phyloP scores from a whole-genome alignment of 2,113 vertebrate species.

The Sphaerodactylus townsendi region DNA sequence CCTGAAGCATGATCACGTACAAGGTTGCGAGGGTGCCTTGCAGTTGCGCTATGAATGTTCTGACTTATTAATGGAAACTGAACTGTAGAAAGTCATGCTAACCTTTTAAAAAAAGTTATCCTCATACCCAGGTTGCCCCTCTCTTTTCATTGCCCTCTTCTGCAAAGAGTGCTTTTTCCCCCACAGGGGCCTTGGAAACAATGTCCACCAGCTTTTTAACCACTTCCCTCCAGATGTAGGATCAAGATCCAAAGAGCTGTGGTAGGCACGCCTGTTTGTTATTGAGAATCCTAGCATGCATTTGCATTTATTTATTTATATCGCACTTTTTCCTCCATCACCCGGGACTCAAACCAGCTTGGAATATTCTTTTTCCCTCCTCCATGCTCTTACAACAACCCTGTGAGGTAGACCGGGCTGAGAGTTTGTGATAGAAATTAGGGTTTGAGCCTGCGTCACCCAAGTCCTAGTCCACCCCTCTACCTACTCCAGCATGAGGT shows the following conservation, averaged over 20 bases:
- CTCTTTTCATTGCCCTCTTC: neutral
- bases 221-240: neutral
- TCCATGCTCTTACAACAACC: no score
- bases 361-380: no score
- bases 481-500: no score
- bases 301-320: no score
- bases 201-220: neutral
- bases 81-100: constrained; percentile 40
- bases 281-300: no score
- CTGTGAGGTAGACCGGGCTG: no score
- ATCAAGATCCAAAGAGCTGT: neutral
- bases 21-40: constrained; percentile 65
- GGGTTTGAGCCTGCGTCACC: no score
- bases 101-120: neutral
- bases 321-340: no score
- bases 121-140: neutral
- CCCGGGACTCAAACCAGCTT: no score
- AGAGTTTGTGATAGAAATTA: no score
- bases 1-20: constrained; percentile 36
- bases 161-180: neutral
- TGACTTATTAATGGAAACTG: constrained; percentile 60
- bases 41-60: constrained; percentile 49
- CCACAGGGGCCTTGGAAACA: neutral
- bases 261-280: no score
- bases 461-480: no score